phyloP scores from a whole-genome alignment of 2,888 invertebrate genomes.

The Ptychoptera contaminata region DNA sequence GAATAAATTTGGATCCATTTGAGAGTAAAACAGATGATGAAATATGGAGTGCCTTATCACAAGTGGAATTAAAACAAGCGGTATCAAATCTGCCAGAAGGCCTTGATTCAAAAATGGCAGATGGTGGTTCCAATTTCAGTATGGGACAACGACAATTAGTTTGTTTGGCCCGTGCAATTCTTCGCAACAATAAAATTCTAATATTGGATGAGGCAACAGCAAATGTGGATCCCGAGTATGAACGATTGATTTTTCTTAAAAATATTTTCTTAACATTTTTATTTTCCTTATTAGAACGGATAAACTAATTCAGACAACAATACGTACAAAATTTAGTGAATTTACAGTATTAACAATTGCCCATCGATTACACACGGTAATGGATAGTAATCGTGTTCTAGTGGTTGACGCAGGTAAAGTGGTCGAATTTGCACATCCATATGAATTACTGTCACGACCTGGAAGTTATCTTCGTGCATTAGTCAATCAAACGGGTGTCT shows the following conservation, averaged over 20 bases:
- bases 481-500: constrained; percentile 51
- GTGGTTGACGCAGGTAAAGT: constrained; percentile 63
- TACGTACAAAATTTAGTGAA: constrained; percentile 57
- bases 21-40: constrained; percentile 46
- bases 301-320: constrained; percentile 66
- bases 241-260: constrained; percentile 35
- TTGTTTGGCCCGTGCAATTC: constrained; percentile 63
- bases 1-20: constrained; percentile 67
- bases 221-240: constrained; percentile 58
- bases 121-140: constrained; percentile 61
- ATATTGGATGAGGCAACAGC: constrained; percentile 64
- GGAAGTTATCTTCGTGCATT: constrained; percentile 45
- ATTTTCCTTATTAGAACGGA: constrained; percentile 57
- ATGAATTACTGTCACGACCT: constrained; percentile 39
- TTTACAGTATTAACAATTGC: constrained; percentile 86
- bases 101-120: constrained; percentile 50
- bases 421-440: constrained; percentile 65
- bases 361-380: constrained; percentile 79
- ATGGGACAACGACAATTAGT: constrained; percentile 69
- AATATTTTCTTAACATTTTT: constrained; percentile 6
- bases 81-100: constrained; percentile 37
- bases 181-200: constrained; percentile 39
- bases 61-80: constrained; percentile 57
- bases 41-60: constrained; percentile 54
- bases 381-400: constrained; percentile 73